These are phyloP conservation scores for Bombyx mandarina DNA, from an alignment of 1,140 invertebrate genomes.

Conservation along the genomic window DNA sequence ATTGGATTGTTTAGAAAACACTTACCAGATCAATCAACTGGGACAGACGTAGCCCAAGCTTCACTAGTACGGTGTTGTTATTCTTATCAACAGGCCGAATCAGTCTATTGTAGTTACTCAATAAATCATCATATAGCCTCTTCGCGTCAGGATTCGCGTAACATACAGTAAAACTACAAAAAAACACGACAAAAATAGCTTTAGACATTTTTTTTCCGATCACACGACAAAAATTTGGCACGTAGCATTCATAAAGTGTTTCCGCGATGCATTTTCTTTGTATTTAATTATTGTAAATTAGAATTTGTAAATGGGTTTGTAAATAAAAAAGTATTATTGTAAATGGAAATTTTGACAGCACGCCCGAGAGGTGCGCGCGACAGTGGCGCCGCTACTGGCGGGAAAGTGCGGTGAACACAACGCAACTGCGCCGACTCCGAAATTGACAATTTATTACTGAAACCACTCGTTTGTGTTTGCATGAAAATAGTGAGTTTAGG, in stretches of 20 bases:
- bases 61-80: constrained; percentile 93
- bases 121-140: constrained; percentile 92
- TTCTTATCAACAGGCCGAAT: constrained; percentile 95
- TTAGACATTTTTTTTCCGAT: constrained; percentile 14
- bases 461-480: not conserved
- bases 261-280: not conserved
- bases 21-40: constrained; percentile 96
- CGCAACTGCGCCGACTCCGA: constrained; percentile 42
- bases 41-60: constrained; percentile 91
- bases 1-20: constrained; percentile 18
- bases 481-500: no score
- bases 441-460: constrained; percentile 21
- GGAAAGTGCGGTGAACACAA: constrained; percentile 18
- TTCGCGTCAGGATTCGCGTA: constrained; percentile 90
- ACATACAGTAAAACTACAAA: constrained; percentile 29
- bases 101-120: constrained; percentile 96
- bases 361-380: constrained; percentile 43
- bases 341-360: constrained; percentile 43
- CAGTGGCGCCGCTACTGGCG: constrained; percentile 52
- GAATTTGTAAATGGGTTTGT: not conserved
- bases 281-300: not conserved
- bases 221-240: not conserved
- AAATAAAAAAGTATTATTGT: constrained; percentile 19
- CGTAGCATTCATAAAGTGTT: not conserved
- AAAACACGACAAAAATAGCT: constrained; percentile 23